Evolutionary conservation across 1,140 invertebrate genomes (phyloP), one percentile per base, ranked within the genome.

Genomic region (Zophobas atratus): DNA sequence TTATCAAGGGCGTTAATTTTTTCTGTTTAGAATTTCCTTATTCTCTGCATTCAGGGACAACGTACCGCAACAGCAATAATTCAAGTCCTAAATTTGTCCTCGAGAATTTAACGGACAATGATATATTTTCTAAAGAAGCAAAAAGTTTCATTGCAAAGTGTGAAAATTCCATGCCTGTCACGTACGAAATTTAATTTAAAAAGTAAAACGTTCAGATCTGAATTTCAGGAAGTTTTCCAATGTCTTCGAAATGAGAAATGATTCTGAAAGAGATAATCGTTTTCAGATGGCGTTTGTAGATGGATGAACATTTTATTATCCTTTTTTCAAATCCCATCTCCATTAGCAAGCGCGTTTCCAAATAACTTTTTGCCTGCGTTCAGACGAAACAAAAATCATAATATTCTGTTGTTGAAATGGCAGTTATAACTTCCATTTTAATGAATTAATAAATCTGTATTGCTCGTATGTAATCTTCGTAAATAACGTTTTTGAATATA

Each of bases 261-360:
- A 75, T 75, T 75, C 53, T 57, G 72, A 60, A 76, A 76, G 75
- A 76, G 70, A 76, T 79, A 79, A 79, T 79, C 78, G 78, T 79
- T 79, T 76, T 76, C 78, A 79, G 75, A 79, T 79, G 75, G 70
- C 75, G 67, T 79, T 70, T 67, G 75, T 74, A 74, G 78, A 79
- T 79, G 78, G 78, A 79, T 79, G 77, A 79, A 76, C 77, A 75
- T 79, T 79, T 76, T 76, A 76, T 79, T 76, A 76, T 73, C 70
- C 67, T 77, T 74, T 79, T 79, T 79, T 79, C 60, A 43, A 75
- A 78, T 78, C 71, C 56, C 71, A 78, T 78, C 72, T 70, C 63
- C 71, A 74, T 78, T 78, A 75, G 71, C 43, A 51, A 74, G 60
- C 34, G 71, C 55, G 60, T 43, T 43, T 8, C 77, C 39, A 67